Conservation (phyloP, 2,888 invertebrate genomes). For the Aporophyla lueneburgensis region DNA sequence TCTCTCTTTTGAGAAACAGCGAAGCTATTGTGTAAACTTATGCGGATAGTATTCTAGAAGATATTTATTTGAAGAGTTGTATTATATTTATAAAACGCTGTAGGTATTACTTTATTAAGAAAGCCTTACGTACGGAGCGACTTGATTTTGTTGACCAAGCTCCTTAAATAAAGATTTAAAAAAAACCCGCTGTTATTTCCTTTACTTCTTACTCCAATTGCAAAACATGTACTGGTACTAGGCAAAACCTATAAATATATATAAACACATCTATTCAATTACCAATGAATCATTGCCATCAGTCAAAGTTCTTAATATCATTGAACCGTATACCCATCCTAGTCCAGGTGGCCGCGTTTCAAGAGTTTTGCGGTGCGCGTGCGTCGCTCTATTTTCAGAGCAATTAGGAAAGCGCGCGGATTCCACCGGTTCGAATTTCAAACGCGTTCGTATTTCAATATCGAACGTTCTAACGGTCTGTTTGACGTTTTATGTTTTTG, state of each 20-base stretch:
- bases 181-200: background rate
- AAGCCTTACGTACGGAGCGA: no score
- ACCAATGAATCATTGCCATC: background rate
- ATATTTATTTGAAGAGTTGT: no score
- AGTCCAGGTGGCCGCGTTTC: constrained; percentile 78
- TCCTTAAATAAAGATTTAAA: no score
- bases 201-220: no score
- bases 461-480: constrained; percentile 47
- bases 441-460: constrained; percentile 73
- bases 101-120: no score
- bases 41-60: no score
- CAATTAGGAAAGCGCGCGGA: constrained; percentile 84
- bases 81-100: no score
- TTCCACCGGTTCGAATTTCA: constrained; percentile 80
- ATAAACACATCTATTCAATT: background rate
- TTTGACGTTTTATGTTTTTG: constrained; percentile 39
- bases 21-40: no score
- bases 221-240: background rate
- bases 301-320: constrained; percentile 1
- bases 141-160: no score
- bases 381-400: constrained; percentile 83
- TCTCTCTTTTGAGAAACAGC: no score
- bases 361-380: constrained; percentile 70
- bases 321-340: constrained; percentile 57
- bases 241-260: background rate